Evolutionary conservation across 2,797 vertebrate species (phyloP).

Genomic region (Astyanax mexicanus): DNA sequence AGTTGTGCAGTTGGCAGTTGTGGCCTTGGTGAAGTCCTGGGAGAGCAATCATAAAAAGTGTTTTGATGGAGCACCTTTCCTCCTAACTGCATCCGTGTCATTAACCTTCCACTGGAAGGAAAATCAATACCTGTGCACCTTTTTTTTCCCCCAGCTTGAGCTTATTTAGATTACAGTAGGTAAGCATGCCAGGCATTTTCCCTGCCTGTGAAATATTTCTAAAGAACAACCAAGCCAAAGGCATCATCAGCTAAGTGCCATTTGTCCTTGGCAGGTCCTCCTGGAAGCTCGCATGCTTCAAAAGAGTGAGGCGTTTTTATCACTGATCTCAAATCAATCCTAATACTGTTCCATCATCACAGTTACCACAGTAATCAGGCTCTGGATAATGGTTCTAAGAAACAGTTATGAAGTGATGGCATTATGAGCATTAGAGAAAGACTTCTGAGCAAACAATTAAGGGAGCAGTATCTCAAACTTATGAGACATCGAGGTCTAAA

Average conservation of each 20-base stretch:
- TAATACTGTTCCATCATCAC: constrained; percentile 47
- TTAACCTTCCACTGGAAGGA: constrained; percentile 71
- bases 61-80: constrained; percentile 65
- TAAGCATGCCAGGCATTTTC: constrained; percentile 49
- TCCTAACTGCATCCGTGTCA: constrained; percentile 65
- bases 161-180: constrained; percentile 69
- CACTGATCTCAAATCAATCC: constrained; percentile 55
- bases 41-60: constrained; percentile 61
- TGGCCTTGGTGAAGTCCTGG: constrained; percentile 55
- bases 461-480: constrained; percentile 51
- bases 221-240: constrained; percentile 59
- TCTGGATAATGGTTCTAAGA: constrained; percentile 44
- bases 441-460: constrained; percentile 65
- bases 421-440: constrained; percentile 65
- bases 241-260: constrained; percentile 77
- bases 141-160: constrained; percentile 45
- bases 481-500: background rate
- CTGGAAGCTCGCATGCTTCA: constrained; percentile 59
- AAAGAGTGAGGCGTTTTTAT: constrained; percentile 53
- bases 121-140: constrained; percentile 73
- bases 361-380: constrained; percentile 58
- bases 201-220: constrained; percentile 65
- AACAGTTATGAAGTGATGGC: constrained; percentile 57
- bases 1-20: background rate
- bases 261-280: constrained; percentile 69